These are phyloP conservation scores for Arothron firmamentum DNA, from an alignment of 2,113 vertebrate species.

Conservation along the genomic window DNA sequence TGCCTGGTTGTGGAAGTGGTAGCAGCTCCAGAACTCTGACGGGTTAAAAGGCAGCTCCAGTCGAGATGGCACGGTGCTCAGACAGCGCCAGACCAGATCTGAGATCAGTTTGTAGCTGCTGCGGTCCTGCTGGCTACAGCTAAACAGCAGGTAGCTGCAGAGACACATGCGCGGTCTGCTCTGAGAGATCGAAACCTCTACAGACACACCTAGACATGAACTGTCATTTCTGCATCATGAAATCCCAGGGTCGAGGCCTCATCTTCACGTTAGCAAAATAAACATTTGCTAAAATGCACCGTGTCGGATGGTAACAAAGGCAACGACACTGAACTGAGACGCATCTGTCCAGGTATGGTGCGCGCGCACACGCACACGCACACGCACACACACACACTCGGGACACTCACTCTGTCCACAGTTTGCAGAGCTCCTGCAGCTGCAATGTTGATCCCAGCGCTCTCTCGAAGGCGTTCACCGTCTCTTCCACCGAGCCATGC, in stretches of 20 bases:
- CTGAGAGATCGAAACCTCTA: background rate
- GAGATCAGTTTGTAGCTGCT: conserved; percentile 81
- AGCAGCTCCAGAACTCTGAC: conserved; percentile 93
- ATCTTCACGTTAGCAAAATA: too few relatives aligned
- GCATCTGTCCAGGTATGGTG: too few relatives aligned
- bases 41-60: conserved; percentile 88
- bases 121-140: conserved; percentile 78
- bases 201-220: background rate
- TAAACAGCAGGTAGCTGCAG: conserved; percentile 50
- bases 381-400: too few relatives aligned
- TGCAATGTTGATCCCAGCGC: conserved; percentile 84
- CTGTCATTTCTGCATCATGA: too few relatives aligned
- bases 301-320: too few relatives aligned
- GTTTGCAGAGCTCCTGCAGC: conserved; percentile 82
- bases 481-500: conserved; percentile 74
- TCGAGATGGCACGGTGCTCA: conserved; percentile 86
- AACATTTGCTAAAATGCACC: too few relatives aligned
- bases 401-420: conserved; percentile 94
- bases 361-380: too few relatives aligned
- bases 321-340: too few relatives aligned
- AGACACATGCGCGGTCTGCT: background rate
- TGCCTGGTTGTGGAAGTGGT: conserved; percentile 95
- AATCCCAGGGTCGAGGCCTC: too few relatives aligned
- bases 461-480: conserved; percentile 88
- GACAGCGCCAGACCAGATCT: conserved; percentile 90